These are phyloP conservation scores for Halichoerus grypus DNA, from an alignment of 2,113 vertebrate genomes.

Conservation along the genomic window DNA sequence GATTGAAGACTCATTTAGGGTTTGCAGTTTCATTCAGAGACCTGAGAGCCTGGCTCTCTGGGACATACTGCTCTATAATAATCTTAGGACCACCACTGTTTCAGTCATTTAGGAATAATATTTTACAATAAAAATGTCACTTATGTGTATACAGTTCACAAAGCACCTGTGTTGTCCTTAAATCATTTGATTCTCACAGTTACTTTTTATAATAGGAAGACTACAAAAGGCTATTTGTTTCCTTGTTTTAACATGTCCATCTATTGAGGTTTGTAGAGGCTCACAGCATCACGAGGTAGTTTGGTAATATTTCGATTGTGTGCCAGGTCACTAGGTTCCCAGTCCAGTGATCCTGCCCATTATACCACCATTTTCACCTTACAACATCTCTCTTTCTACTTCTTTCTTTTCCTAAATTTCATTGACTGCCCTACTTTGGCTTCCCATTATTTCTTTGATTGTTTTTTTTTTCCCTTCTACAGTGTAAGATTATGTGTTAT, in stretches of 20 bases:
- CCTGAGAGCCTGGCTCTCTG: background rate
- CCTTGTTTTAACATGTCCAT: background rate
- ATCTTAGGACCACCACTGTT: background rate
- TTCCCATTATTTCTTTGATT: background rate
- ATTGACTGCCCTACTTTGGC: accelerated
- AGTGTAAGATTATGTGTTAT: background rate
- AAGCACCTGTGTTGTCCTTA: background rate
- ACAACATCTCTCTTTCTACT: background rate
- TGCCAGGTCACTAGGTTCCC: background rate
- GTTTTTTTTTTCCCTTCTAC: background rate
- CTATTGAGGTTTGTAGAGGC: background rate
- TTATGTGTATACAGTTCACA: background rate
- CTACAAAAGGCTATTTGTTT: background rate
- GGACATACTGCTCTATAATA: background rate
- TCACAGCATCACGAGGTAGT: background rate
- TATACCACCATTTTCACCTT: background rate
- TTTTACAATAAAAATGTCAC: background rate
- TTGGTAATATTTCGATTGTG: background rate
- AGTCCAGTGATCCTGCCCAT: background rate
- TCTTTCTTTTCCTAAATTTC: background rate
- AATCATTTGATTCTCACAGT: background rate
- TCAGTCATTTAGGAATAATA: background rate
- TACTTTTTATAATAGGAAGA: background rate
- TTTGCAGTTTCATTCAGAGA: background rate
- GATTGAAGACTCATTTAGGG: background rate